Evolutionary conservation across 2,797 vertebrate species (phyloP), one percentile per base, ranked within the genome.

Genomic region (Sarcoramphus papa): DNA sequence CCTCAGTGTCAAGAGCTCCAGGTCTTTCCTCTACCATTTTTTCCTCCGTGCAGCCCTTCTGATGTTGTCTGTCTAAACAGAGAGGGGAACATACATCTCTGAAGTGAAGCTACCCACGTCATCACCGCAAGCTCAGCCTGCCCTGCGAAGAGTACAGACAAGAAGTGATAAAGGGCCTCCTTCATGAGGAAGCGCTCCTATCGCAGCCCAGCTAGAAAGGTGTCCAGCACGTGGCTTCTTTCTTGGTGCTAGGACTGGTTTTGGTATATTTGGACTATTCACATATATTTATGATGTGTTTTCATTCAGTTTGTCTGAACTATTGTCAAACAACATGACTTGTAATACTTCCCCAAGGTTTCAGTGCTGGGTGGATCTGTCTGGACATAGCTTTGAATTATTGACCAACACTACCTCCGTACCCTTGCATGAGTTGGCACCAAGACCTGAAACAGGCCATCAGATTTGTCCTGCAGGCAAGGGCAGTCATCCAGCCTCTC

Each of bases 351-450:
- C n/a, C 23, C 40, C 50, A 12, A 47, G 43, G 15, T 48, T 80
- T 88, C 23, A 35, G 3, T 17, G 28, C 37, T 0, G 0, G 7
- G 6, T 40, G 60, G 53, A 27, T 69, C 41, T 28, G 1, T 14
- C 5, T 24, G 7, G 59, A n/a, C 18, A 9, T 13, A 43, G 23
- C 47, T 84, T 69, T 53, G 56, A 70, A 43, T 35, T 60, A 28
- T 1, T 11, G n/a, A 43, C 20, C 82, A 81, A n/a, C 6, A 20
- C 9, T 23, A n/a, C 10, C 25, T 82, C 50, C 1, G 0, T 14
- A 27, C 7, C 16, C 30, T 77, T 17, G 35, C 31, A n/a, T 2
- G 17, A 30, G 14, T 12, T 64, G 60, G 33, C 24, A 50, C 27
- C 68, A 31, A 35, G 53, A 48, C 64, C 50, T n/a, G 73, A 64